Evolutionary conservation across 92 coral and sea anemone species (phyloP).

Genomic region (Siderastrea radians): DNA sequence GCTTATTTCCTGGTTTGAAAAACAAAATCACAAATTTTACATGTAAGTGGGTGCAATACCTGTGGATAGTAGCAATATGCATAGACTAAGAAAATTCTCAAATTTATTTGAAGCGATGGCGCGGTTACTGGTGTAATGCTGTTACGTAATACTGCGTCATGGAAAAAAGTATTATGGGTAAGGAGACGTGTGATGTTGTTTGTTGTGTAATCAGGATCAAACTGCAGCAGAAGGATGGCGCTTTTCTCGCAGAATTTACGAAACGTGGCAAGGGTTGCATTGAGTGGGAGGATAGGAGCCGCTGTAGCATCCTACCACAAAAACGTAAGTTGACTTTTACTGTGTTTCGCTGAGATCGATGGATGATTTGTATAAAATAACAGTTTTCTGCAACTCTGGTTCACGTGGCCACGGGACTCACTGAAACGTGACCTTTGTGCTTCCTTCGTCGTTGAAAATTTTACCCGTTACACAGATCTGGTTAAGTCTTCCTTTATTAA

Average conservation of each 20-base stretch:
- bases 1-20: not conserved
- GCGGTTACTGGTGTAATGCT: not conserved
- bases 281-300: conserved; percentile 43
- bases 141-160: not conserved
- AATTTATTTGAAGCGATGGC: not conserved
- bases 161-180: conserved; percentile 25
- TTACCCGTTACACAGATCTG: not conserved
- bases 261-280: conserved; percentile 43
- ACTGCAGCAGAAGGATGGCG: conserved; percentile 3
- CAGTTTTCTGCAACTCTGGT: too few relatives aligned
- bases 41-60: too few relatives aligned
- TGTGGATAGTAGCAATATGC: too few relatives aligned
- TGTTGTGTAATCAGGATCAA: not conserved
- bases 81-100: too few relatives aligned
- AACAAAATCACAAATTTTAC: too few relatives aligned
- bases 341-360: not conserved
- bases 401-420: not conserved
- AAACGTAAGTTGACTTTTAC: conserved; percentile 63
- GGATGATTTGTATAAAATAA: not conserved
- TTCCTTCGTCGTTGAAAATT: not conserved
- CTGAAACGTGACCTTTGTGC: not conserved
- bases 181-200: not conserved
- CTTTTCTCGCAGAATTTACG: conserved; percentile 24
- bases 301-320: conserved; percentile 78
- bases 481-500: not conserved